Conservation (phyloP, 2,113 vertebrate genomes). For the Pelvicachromis taeniatus region DNA sequence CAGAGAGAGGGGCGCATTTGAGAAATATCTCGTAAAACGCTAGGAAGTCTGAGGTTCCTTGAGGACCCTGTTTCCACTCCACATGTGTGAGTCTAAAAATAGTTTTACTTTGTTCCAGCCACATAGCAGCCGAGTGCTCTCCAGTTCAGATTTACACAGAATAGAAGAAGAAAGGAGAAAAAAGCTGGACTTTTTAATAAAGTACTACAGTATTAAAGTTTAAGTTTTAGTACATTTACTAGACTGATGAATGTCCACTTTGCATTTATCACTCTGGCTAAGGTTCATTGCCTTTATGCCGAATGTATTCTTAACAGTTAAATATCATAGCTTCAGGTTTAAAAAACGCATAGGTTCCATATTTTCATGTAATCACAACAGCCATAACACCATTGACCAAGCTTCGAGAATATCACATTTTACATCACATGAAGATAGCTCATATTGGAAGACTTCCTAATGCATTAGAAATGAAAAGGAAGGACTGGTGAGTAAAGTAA, state of each 20-base stretch:
- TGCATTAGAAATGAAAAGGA: background rate
- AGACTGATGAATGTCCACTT: constrained; percentile 17
- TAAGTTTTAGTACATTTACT: constrained; percentile 7
- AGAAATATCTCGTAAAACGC: constrained; percentile 69
- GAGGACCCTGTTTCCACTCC: constrained; percentile 72
- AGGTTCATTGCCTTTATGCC: background rate
- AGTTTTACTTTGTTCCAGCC: constrained; percentile 63
- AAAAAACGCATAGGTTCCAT: background rate
- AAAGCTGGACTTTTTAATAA: constrained; percentile 11
- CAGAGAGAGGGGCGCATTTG: constrained; percentile 60
- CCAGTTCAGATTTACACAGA: constrained; percentile 17
- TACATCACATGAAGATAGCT: background rate
- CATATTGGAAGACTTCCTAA: background rate
- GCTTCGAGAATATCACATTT: background rate
- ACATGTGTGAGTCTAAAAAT: constrained; percentile 69
- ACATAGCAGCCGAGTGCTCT: constrained; percentile 39
- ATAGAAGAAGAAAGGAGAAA: background rate
- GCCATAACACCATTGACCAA: background rate
- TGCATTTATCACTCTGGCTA: background rate
- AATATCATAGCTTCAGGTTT: background rate
- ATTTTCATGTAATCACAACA: background rate
- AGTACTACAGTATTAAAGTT: background rate
- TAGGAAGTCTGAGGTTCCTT: constrained; percentile 63
- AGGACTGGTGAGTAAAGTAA: background rate
- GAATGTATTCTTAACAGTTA: background rate